Evolutionary conservation across 2,888 invertebrate species (phyloP).

Genomic region (Lapara coniferarum): DNA sequence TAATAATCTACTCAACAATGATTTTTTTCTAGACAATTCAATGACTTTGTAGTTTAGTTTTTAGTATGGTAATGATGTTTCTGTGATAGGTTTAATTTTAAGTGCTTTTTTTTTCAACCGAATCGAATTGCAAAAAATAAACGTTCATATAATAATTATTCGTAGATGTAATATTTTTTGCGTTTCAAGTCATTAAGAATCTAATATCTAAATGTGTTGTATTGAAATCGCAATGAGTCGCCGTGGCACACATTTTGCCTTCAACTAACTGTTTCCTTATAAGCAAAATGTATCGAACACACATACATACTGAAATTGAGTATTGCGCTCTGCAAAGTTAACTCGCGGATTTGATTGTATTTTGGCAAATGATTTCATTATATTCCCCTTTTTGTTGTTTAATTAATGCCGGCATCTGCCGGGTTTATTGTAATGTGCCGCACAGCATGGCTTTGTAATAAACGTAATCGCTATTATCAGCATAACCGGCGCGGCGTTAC

Average conservation of each 20-base stretch:
- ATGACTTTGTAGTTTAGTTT: neutral
- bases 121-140: constrained; percentile 1
- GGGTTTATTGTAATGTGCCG: constrained; percentile 4
- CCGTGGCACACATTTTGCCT: constrained; percentile 1
- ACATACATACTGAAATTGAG: neutral
- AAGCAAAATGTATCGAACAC: constrained; percentile 12
- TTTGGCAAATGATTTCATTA: constrained; percentile 5
- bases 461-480: constrained; percentile 30
- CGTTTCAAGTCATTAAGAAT: constrained; percentile 4
- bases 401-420: constrained; percentile 2
- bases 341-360: neutral
- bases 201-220: constrained; percentile 5
- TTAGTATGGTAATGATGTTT: neutral
- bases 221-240: constrained; percentile 9
- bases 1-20: constrained; percentile 24
- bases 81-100: neutral
- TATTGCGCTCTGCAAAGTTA: neutral
- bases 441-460: constrained; percentile 17
- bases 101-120: neutral
- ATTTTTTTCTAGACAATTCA: neutral
- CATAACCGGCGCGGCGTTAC: constrained; percentile 15
- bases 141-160: neutral
- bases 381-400: neutral
- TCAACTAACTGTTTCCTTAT: constrained; percentile 10
- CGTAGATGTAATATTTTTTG: constrained; percentile 10